Conservation (phyloP, 2,888 invertebrate species). For the Eutolmus rufibarbis region DNA sequence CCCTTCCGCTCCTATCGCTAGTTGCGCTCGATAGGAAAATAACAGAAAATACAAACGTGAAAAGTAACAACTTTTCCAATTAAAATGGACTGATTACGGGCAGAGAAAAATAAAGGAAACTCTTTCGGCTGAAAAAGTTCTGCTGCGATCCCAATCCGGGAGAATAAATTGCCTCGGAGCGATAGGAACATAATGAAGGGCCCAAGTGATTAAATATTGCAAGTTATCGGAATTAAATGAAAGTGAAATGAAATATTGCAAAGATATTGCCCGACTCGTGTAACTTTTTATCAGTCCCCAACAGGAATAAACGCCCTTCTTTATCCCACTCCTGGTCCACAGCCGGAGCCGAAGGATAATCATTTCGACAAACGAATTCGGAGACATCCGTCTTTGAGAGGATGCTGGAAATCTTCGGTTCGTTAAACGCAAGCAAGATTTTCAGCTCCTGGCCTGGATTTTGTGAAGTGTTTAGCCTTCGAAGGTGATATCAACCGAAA, state of each 20-base stretch:
- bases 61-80: slow-evolving; percentile 23
- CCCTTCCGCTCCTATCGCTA: not conserved
- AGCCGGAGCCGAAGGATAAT: not conserved
- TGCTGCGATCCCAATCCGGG: not conserved
- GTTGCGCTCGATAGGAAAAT: not conserved
- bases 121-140: slow-evolving; percentile 29
- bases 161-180: slow-evolving; percentile 9
- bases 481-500: not conserved
- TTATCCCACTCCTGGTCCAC: not conserved
- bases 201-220: not conserved
- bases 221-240: not conserved
- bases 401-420: not conserved
- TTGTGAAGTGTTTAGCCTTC: not conserved
- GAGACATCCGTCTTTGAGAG: not conserved
- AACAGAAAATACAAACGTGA: not conserved
- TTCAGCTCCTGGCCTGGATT: not conserved
- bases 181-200: not conserved
- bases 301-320: not conserved
- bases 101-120: slow-evolving; percentile 5
- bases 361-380: not conserved
- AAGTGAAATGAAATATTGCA: slow-evolving; percentile 24
- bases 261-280: not conserved
- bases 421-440: not conserved
- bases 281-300: not conserved
- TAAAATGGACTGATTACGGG: slow-evolving; percentile 23